A percentile compares a stretch with the other conserved stretches of the same genome.
phyloP scores from a whole-genome alignment of 2,113 vertebrate species.

The Pholis gunnellus region DNA sequence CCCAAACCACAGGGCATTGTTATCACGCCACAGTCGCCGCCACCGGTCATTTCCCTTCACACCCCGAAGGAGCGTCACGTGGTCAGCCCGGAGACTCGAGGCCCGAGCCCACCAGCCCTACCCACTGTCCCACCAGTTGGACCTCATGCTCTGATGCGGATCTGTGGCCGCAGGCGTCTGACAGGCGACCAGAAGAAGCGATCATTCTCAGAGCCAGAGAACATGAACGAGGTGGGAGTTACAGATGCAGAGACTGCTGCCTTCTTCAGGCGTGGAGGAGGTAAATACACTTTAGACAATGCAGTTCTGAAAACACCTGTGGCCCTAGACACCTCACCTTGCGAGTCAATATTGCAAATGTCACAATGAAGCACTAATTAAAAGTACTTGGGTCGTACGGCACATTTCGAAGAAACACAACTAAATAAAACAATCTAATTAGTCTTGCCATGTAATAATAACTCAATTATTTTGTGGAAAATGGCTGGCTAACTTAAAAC shows the following conservation, averaged over 20 bases:
- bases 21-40: not conserved
- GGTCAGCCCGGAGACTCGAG: constrained; percentile 80
- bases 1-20: constrained; percentile 67
- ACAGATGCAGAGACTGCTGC: constrained; percentile 75
- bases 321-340: not conserved
- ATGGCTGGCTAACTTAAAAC: not conserved
- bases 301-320: not conserved
- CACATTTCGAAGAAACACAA: not conserved
- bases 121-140: constrained; percentile 69
- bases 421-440: not conserved
- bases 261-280: constrained; percentile 77
- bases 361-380: not conserved
- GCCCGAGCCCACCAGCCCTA: constrained; percentile 68
- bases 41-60: constrained; percentile 80
- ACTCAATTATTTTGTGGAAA: not conserved
- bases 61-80: constrained; percentile 89
- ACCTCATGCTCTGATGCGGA: constrained; percentile 75
- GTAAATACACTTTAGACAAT: constrained; percentile 40
- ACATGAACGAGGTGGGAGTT: constrained; percentile 93
- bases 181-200: constrained; percentile 92
- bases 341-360: not conserved
- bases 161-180: constrained; percentile 90
- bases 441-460: not conserved
- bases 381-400: not conserved
- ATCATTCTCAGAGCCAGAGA: constrained; percentile 96